phyloP scores from a whole-genome alignment of 2,888 invertebrate genomes.

The Acleris cristana region DNA sequence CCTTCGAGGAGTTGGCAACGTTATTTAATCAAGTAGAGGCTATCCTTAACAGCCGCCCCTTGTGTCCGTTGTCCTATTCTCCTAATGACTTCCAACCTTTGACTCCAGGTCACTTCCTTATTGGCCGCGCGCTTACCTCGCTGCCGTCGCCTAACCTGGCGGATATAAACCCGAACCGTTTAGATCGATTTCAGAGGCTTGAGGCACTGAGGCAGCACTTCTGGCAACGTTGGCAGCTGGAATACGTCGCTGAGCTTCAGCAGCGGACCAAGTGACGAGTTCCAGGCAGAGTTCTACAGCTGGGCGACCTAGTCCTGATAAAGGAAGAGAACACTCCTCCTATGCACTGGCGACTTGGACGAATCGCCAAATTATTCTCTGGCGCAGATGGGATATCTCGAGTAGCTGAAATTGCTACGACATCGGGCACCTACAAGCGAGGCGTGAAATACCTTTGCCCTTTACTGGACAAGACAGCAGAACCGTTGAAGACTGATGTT shows the following conservation, averaged over 20 bases:
- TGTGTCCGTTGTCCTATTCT: background rate
- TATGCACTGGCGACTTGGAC: conserved; percentile 4
- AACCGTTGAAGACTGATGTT: conserved; percentile 2
- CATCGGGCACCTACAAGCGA: background rate
- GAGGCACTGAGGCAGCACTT: no score
- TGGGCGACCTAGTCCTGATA: background rate
- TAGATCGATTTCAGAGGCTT: no score
- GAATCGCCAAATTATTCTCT: background rate
- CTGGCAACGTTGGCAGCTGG: background rate
- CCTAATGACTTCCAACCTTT: no score
- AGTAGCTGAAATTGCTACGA: background rate
- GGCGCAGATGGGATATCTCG: background rate
- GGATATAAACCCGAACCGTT: no score
- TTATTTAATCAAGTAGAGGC: background rate
- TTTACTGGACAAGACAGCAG: background rate
- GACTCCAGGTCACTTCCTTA: no score
- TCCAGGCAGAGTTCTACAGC: background rate
- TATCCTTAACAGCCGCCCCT: background rate
- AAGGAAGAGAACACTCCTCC: background rate
- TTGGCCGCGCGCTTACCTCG: no score
- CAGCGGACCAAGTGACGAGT: background rate
- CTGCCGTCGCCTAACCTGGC: no score
- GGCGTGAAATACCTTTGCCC: conserved; percentile 3
- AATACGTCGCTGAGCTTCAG: background rate
- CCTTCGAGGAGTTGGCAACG: conserved; percentile 3